A percentile compares a stretch with the other conserved stretches of the same genome.
phyloP scores from a whole-genome alignment of 2,797 vertebrate species.

The Setipinna tenuifilis region DNA sequence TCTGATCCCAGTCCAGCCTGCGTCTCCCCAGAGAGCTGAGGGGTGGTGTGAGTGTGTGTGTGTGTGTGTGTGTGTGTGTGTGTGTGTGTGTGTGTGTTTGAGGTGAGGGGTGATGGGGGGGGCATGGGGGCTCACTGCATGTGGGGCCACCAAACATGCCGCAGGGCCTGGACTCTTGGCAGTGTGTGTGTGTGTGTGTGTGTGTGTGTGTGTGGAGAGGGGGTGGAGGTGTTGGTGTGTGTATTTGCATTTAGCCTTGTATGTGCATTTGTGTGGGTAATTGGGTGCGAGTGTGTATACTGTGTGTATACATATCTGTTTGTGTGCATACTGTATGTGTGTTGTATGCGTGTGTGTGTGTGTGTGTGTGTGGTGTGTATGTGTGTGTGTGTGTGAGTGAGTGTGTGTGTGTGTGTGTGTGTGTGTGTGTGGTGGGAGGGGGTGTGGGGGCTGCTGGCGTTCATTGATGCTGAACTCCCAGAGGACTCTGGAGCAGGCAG shows the following conservation, averaged over 20 bases:
- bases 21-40: background rate
- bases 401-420: constrained; percentile 32
- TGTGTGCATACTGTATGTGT: background rate
- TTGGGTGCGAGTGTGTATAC: background rate
- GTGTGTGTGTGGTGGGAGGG: background rate
- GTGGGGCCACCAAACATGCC: constrained; percentile 2
- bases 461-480: background rate
- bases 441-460: background rate
- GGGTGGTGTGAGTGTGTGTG: background rate
- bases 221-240: too few relatives aligned
- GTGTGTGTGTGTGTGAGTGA: constrained; percentile 3
- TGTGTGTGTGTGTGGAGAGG: background rate
- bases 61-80: too few relatives aligned
- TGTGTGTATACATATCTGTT: background rate
- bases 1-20: background rate
- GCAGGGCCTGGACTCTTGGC: background rate
- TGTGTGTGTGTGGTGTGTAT: background rate
- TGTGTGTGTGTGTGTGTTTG: too few relatives aligned
- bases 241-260: background rate
- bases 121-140: background rate
- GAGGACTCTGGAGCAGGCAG: background rate
- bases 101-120: too few relatives aligned
- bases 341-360: background rate
- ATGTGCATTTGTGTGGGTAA: background rate
- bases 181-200: background rate